These are phyloP conservation scores for Miichthys miiuy DNA, from an alignment of 2,797 vertebrate species.

Conservation along the genomic window DNA sequence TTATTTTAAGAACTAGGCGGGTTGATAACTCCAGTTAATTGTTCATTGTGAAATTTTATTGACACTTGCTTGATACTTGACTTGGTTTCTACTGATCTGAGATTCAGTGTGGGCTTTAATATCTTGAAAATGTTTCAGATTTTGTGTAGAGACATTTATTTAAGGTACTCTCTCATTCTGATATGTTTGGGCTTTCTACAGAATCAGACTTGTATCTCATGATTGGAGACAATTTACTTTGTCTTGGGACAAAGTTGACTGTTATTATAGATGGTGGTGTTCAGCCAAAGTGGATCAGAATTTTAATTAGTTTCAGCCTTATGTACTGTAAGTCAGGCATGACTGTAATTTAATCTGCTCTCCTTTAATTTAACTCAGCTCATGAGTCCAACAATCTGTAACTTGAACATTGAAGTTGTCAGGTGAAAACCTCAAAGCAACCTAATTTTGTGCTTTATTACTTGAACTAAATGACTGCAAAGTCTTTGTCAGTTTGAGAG, in stretches of 20 bases:
- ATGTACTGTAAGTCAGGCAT: constrained; percentile 4
- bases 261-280: constrained; percentile 4
- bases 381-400: constrained; percentile 11
- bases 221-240: background rate
- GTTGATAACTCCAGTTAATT: background rate
- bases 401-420: constrained; percentile 10
- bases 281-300: background rate
- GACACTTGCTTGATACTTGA: background rate
- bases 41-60: background rate
- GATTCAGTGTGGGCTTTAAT: background rate
- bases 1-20: background rate
- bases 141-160: background rate
- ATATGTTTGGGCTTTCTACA: background rate
- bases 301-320: constrained; percentile 26
- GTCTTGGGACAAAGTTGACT: constrained; percentile 17
- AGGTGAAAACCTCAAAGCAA: constrained; percentile 33
- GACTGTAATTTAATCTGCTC: constrained; percentile 30
- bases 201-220: background rate
- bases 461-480: constrained; percentile 39
- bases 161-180: background rate
- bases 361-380: constrained; percentile 22
- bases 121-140: background rate
- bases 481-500: constrained; percentile 7
- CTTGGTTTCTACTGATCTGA: background rate
- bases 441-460: constrained; percentile 31